Conservation (phyloP, 2,797 vertebrate species). For the Synaphobranchus kaupii region DNA sequence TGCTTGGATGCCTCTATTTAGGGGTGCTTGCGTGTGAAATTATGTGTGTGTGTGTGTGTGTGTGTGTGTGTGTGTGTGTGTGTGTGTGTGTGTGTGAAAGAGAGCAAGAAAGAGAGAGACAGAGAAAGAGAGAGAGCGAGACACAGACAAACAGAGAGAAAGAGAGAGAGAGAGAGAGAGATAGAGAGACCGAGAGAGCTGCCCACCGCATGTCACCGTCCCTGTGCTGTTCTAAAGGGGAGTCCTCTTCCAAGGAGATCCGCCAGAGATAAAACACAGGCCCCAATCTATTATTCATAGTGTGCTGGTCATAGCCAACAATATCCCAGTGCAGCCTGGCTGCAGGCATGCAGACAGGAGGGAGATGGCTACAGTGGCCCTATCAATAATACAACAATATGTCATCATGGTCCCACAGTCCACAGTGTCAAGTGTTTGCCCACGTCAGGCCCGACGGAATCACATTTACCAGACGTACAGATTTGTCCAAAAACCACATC, state of each 20-base stretch:
- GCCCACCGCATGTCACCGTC: conserved; percentile 45
- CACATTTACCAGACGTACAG: conserved; percentile 34
- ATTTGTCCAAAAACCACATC: conserved; percentile 17
- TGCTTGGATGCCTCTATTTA: not conserved
- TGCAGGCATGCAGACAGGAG: conserved; percentile 69
- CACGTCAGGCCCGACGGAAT: conserved; percentile 35
- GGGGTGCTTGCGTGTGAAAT: not conserved
- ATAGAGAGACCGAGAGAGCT: not conserved
- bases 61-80: not conserved
- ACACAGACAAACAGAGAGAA: not conserved
- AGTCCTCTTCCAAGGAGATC: conserved; percentile 53
- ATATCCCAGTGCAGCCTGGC: conserved; percentile 61
- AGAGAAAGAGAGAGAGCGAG: not conserved
- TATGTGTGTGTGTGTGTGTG: conserved; percentile 19
- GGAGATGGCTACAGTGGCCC: conserved; percentile 46
- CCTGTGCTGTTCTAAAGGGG: conserved; percentile 54
- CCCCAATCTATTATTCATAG: conserved; percentile 66
- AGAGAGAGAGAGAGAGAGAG: not conserved
- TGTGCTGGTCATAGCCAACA: conserved; percentile 58
- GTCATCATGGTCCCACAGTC: conserved; percentile 67
- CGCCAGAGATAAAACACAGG: conserved; percentile 58
- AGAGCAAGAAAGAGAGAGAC: not conserved
- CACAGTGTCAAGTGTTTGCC: conserved; percentile 41
- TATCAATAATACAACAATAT: conserved; percentile 79
- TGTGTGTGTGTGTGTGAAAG: not conserved